A percentile compares a stretch with the other conserved stretches of the same genome.
phyloP scores from a whole-genome alignment of 2,113 vertebrate genomes.

The Pachycephala philippinensis region DNA sequence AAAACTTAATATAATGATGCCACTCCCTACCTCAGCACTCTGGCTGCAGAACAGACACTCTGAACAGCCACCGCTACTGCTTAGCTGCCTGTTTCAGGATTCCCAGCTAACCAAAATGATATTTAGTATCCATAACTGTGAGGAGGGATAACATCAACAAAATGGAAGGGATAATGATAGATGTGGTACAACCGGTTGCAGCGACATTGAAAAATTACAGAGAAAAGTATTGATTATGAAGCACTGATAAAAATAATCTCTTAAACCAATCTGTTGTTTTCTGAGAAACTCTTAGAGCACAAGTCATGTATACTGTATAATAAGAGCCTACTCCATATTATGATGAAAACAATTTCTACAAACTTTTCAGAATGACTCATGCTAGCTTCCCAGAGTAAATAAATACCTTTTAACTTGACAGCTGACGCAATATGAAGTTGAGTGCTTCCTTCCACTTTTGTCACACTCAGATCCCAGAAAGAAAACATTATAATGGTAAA shows the following conservation, averaged over 20 bases:
- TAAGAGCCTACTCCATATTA: neutral
- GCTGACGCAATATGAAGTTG: neutral
- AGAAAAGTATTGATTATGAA: neutral
- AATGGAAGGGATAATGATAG: neutral
- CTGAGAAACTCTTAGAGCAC: neutral
- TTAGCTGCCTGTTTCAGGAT: neutral
- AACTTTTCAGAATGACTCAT: conserved; percentile 37
- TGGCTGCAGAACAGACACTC: neutral
- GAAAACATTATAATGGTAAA: neutral
- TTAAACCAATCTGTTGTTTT: neutral
- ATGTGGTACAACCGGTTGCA: neutral
- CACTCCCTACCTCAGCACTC: conserved; percentile 38
- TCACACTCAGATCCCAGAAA: neutral
- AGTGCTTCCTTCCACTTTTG: conserved; percentile 21
- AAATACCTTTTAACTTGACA: conserved; percentile 29
- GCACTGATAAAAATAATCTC: neutral
- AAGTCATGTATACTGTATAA: neutral
- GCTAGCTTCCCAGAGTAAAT: conserved; percentile 1
- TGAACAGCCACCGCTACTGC: neutral
- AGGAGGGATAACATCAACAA: neutral
- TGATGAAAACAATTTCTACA: neutral
- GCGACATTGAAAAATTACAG: neutral
- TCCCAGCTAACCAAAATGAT: neutral
- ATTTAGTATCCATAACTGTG: neutral
- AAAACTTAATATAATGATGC: conserved; percentile 42